Base-by-base conservation (phyloP, 2,888 invertebrate species). In the Drosophila aldrichi region DNA sequence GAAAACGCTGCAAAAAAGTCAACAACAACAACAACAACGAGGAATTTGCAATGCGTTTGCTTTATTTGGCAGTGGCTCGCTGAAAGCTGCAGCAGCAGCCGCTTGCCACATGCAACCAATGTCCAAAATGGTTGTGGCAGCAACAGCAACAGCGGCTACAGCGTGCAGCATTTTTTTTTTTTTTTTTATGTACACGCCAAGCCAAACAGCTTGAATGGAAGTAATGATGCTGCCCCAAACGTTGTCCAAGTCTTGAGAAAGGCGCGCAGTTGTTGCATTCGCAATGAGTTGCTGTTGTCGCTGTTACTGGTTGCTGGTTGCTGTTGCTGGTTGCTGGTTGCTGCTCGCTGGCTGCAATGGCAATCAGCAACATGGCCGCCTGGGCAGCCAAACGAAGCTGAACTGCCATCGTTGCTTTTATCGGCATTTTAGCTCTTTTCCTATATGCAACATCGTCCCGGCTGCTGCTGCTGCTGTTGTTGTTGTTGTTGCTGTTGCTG, bases 311-410 rank as follows among this genome's bases (percentile, higher is more conserved):
- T 40, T 58, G 72, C 38, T 56, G 64, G 44, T 64, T 60, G 66
- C 54, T 41, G 44, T 64, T 60, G 66, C 54, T 41, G 60, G 61
- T 43, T 62, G 64, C 54, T 38, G 67, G 67, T 44, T 48, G 59
- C 40, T 32, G 68, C 66, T 58, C 22, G 38, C 55, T 55, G 63
- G 58, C 57, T 65, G 76, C 78, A 83, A 82, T 82, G 81, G 80
- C 86, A 82, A 82, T 82, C 76, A 84, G 86, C 84, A 81, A 89
- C 83, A 79, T 81, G 82, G 77, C 85, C 87, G 83, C 88, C 86
- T 88, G 87, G 86, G 81, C 88, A 89, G 86, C 81, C 80, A 91
- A 90, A 89, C 90, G 88, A 88, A 85, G 83, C 89, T 86, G 90
- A 90, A 90, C 88, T 87, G 81, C 77, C 79, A 81, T 74, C 81